phyloP scores from a whole-genome alignment of 2,888 invertebrate genomes.

The Aspidiotus rigidus region DNA sequence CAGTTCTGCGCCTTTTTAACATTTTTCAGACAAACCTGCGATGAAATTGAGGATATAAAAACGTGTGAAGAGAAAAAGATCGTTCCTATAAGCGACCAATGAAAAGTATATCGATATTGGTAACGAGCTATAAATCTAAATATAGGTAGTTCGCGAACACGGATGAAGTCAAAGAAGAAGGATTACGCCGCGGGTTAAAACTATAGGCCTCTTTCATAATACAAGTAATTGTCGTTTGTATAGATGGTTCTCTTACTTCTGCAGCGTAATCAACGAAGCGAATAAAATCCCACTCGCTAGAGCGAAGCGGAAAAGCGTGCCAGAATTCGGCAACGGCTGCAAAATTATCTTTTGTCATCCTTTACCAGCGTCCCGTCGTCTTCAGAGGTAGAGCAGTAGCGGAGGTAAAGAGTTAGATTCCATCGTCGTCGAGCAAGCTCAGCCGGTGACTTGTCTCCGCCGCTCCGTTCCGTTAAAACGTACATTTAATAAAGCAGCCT shows the following conservation, averaged over 20 bases:
- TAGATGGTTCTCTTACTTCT: slow-evolving; percentile 21
- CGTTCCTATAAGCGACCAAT: too few relatives aligned
- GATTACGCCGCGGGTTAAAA: too few relatives aligned
- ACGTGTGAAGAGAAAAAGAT: too few relatives aligned
- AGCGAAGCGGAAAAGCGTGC: slow-evolving; percentile 33
- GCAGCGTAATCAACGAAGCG: slow-evolving; percentile 27
- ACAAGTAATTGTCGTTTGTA: slow-evolving; percentile 12
- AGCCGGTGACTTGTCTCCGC: not conserved
- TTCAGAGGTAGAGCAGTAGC: too few relatives aligned
- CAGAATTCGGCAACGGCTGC: slow-evolving; percentile 30
- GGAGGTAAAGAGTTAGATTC: not conserved
- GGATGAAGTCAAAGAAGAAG: too few relatives aligned
- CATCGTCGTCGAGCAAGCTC: slow-evolving; percentile 8
- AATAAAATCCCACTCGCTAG: slow-evolving; percentile 23
- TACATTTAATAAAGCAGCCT: slow-evolving; percentile 31
- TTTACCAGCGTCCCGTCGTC: not conserved
- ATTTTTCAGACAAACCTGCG: too few relatives aligned
- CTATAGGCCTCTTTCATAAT: slow-evolving; percentile 10
- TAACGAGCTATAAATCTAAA: too few relatives aligned
- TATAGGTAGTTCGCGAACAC: too few relatives aligned
- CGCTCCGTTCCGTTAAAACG: slow-evolving; percentile 18
- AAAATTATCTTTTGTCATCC: slow-evolving; percentile 29
- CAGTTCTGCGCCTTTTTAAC: too few relatives aligned
- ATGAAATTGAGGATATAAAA: too few relatives aligned
- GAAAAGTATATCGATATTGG: too few relatives aligned